Evolutionary conservation across 2,113 vertebrate genomes (phyloP).

Genomic region (Apus apus): DNA sequence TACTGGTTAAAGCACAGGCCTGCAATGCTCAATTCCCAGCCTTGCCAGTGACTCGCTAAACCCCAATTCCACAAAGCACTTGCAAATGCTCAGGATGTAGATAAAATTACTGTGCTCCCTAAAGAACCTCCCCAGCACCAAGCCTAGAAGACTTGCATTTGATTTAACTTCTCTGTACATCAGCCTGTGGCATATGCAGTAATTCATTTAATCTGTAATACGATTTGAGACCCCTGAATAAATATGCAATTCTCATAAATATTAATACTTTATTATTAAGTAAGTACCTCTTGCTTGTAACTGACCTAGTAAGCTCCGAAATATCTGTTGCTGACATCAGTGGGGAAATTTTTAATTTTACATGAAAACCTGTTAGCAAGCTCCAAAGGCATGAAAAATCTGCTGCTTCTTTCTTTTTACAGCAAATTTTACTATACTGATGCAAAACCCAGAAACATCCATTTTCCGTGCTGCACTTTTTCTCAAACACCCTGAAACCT

Average conservation of each 20-base stretch:
- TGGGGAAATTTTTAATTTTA: conserved; percentile 35
- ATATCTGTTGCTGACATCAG: conserved; percentile 12
- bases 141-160: not conserved
- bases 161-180: conserved; percentile 37
- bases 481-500: not conserved
- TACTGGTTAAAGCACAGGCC: not conserved
- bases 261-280: conserved; percentile 68
- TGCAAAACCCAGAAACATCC: not conserved
- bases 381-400: conserved; percentile 38
- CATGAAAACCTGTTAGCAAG: conserved; percentile 37
- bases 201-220: conserved; percentile 53
- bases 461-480: conserved; percentile 10
- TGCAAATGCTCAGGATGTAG: not conserved
- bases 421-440: not conserved
- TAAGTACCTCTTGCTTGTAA: conserved; percentile 47
- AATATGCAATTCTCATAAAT: conserved; percentile 55
- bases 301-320: conserved; percentile 38
- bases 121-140: not conserved
- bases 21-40: not conserved
- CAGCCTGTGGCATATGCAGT: not conserved
- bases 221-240: conserved; percentile 41
- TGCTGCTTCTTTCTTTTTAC: not conserved
- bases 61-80: not conserved
- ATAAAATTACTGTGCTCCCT: not conserved
- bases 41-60: not conserved